These are phyloP conservation scores for Furnarius figulus DNA, from an alignment of 2,113 vertebrate species.

Conservation along the genomic window DNA sequence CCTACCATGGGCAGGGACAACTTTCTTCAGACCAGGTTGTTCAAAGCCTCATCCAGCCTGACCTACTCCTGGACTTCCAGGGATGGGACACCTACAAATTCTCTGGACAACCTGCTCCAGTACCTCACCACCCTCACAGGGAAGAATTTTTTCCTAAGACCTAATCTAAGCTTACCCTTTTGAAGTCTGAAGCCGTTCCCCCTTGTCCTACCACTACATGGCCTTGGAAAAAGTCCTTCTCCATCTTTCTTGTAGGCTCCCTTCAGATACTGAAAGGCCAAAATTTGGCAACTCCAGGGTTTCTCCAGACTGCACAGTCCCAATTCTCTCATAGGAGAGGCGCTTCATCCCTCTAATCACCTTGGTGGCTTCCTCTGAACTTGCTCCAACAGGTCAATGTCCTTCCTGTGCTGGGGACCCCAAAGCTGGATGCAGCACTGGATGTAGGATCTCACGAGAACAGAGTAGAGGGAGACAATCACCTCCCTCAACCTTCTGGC, in stretches of 20 bases:
- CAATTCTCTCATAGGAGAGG: not conserved
- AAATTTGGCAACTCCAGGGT: not conserved
- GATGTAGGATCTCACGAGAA: not conserved
- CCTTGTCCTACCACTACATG: not conserved
- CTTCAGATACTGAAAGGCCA: not conserved
- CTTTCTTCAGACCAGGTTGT: not conserved
- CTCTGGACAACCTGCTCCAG: not conserved
- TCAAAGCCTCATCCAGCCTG: not conserved
- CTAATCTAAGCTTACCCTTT: not conserved
- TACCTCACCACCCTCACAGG: not conserved
- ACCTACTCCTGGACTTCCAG: not conserved
- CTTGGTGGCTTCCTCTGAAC: not conserved
- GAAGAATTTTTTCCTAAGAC: not conserved
- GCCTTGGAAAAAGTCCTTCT: not conserved
- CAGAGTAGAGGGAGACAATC: not conserved
- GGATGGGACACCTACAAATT: not conserved
- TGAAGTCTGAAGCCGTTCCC: not conserved
- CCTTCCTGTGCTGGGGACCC: not conserved
- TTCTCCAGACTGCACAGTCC: not conserved
- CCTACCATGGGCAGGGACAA: not conserved
- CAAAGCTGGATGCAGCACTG: not conserved
- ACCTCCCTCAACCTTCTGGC: not conserved
- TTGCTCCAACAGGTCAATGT: not conserved
- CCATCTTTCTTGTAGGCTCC: not conserved
- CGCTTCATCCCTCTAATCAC: not conserved